Evolutionary conservation across 2,888 invertebrate genomes (phyloP), one percentile per base, ranked within the genome.

Genomic region (Perizoma flavofasciatum): DNA sequence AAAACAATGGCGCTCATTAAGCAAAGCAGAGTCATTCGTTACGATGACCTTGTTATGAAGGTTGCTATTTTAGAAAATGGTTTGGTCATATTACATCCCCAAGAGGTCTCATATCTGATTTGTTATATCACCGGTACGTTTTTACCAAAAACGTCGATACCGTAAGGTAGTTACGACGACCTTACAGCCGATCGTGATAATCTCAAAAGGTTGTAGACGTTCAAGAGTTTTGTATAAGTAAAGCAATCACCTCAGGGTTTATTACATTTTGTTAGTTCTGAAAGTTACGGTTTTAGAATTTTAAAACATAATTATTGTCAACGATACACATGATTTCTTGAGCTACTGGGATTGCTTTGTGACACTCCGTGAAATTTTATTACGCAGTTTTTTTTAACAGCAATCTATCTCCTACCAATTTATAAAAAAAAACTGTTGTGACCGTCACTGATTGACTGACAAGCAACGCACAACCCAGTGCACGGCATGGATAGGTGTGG

Each of bases 181-280:
- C 71, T 63, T 59, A 59, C 61, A 63, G 72, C 70, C 62, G 67
- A 70, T 71, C 66, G 70, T 75, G 75, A 63, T 61, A 78, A 78
- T 77, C 79, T 72, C 57, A 65, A 73, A 75, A 78, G 77, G 78
- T 78, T 78, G 73, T 70, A 81, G 77, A 75, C 77, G 75, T 80
- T 81, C 79, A 77, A 74, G 63, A 72, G 72, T 73, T 74, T 76
- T 73, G 72, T 72, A 74, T 70, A n/a, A n/a, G n/a, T n/a, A 72
- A 78, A 81, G 74, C 75, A 75, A 78, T 75, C 71, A 75, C 74
- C 73, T 73, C 66, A 61, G 67, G 71, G 73, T 69, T 72, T 75
- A 76, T 72, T 71, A 73, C 70, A 73, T 70, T 72, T 67, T 69
- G 67, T 73, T 73, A 67, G 71, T 64, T 64, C 58, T 46, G 57